Conservation (phyloP, 1,140 invertebrate species). For the Arctopsyche grandis region DNA sequence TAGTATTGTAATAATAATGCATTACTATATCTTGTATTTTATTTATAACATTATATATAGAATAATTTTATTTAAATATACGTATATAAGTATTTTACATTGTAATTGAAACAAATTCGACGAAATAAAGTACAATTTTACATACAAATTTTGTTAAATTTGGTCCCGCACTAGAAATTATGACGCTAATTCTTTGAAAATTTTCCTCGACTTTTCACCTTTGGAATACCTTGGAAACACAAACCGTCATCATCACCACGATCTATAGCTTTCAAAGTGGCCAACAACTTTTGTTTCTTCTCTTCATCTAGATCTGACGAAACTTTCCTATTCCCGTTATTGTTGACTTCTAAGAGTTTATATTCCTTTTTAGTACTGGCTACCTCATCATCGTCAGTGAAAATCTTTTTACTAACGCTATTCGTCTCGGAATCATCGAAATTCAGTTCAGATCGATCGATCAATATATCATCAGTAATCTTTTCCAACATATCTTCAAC, state of each 20-base stretch:
- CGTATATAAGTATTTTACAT: too few relatives aligned
- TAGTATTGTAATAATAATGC: not conserved
- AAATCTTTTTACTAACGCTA: not conserved
- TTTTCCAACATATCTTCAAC: slow-evolving; percentile 29
- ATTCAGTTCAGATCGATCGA: slow-evolving; percentile 49
- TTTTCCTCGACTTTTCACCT: slow-evolving; percentile 14
- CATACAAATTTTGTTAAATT: too few relatives aligned
- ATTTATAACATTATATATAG: too few relatives aligned
- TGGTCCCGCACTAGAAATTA: slow-evolving; percentile 4
- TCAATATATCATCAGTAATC: slow-evolving; percentile 6
- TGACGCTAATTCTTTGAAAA: not conserved
- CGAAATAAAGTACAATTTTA: too few relatives aligned
- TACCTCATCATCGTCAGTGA: not conserved
- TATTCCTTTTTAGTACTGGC: not conserved
- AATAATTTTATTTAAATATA: too few relatives aligned
- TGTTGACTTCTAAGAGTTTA: slow-evolving; percentile 56
- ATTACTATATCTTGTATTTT: too few relatives aligned
- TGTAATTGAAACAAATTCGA: too few relatives aligned
- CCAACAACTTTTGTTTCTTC: slow-evolving; percentile 71
- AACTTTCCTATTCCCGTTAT: slow-evolving; percentile 56
- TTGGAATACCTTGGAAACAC: slow-evolving; percentile 39
- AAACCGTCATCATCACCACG: slow-evolving; percentile 67
- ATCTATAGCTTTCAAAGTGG: slow-evolving; percentile 73
- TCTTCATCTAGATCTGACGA: slow-evolving; percentile 59
- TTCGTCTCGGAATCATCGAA: slow-evolving; percentile 50